Base-by-base conservation (phyloP, 2,113 vertebrate species). In the Poeciliopsis prolifica region DNA sequence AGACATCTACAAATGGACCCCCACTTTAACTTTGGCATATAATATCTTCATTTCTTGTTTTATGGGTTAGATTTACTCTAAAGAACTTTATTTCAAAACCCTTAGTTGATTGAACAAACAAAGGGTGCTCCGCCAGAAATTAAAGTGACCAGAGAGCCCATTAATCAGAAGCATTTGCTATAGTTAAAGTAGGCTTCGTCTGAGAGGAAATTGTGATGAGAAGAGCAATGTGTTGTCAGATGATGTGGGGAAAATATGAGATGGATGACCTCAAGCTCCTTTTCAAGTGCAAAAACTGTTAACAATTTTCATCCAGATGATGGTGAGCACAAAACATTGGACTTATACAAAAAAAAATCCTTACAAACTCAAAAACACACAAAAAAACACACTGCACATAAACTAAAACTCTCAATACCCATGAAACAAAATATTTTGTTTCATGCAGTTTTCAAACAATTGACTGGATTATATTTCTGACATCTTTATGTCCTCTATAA, bases 101-200 rank as follows among this genome's bases (percentile, higher is more conserved):
- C 31, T 69, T 44, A 61, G 17, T 7, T 33, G 44, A 85, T 76
- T 58, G 29, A 65, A 54, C 24, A 22, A 29, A 4, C 13, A 67
- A 13, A 44, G 40, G 75, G 75, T 40, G 69, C 70, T 73, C 65
- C 44, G 37, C 61, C 74, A 63, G 30, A 11, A 24, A 61, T 70
- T 9, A 66, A 33, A 72, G 54, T 35, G 61, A 75, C 48, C 60
- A 62, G 15, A 77, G 37, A 75, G 30, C 62, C 48, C 33, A 70
- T 67, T 66, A 70, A 82, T 63, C 12, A 42, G 31, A 48, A 61
- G 61, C 68, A 22, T 30, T 77, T 31, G 12, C 12, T 31, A 65
- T 81, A 75, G 82, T 83, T 42, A 82, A 69, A 35, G 76, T 80
- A 61, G 33, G 61, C 69, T 75, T 85, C 83, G 26, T 74, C 60